A percentile compares a stretch with the other conserved stretches of the same genome.
Evolutionary conservation across 92 coral and sea anemone species (phyloP).

Genomic region (Muricea muricata): DNA sequence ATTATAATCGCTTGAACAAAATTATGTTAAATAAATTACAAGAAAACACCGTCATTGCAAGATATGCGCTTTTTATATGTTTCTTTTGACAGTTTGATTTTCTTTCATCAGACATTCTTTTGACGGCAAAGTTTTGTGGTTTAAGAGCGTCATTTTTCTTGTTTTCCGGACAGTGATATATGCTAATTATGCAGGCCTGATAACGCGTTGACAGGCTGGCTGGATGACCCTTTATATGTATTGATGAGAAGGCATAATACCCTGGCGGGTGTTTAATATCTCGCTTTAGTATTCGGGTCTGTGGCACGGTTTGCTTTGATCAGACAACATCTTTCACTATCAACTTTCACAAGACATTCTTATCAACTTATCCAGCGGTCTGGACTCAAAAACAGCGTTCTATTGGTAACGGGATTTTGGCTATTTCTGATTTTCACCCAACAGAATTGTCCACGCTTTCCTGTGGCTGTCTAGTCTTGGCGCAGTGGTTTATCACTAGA

Average conservation of each 20-base stretch:
- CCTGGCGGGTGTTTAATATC: background rate
- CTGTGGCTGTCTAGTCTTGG: background rate
- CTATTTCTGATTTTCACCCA: background rate
- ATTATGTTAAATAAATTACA: no score
- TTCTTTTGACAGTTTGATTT: no score
- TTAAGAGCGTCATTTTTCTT: background rate
- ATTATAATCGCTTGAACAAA: background rate
- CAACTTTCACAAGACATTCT: background rate
- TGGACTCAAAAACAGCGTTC: background rate
- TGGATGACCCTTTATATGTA: conserved; percentile 6
- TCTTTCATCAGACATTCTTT: no score
- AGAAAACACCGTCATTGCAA: no score
- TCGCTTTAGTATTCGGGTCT: conserved; percentile 5
- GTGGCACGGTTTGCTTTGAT: conserved; percentile 6
- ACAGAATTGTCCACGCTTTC: background rate
- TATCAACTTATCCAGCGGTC: background rate
- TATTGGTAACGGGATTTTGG: background rate
- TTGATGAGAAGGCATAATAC: background rate
- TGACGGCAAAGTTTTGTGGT: no score
- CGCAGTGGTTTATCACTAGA: background rate
- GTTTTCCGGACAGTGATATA: conserved; percentile 36
- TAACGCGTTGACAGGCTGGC: conserved; percentile 38
- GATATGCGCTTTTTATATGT: no score
- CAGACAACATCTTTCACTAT: background rate
- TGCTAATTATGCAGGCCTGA: conserved; percentile 37